A percentile compares a stretch with the other conserved stretches of the same genome.
phyloP scores from a whole-genome alignment of 64 coral and sea anemone genomes.

The Exaiptasia diaphana region DNA sequence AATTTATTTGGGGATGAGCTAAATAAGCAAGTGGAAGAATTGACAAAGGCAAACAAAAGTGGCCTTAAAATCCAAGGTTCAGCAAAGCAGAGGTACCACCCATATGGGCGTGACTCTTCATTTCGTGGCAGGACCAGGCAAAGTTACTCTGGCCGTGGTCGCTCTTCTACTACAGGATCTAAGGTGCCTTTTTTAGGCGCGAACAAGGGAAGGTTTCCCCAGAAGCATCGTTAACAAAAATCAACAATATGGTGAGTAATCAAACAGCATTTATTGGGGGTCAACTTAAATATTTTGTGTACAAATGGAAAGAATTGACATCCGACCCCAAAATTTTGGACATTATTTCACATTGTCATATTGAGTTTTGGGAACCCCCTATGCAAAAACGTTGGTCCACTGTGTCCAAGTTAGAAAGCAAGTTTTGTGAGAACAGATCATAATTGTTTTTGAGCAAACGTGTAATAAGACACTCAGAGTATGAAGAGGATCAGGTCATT shows the following conservation, averaged over 20 bases:
- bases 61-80: neutral
- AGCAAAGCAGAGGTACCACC: neutral
- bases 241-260: neutral
- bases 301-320: conserved; percentile 12
- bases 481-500: neutral
- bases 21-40: neutral
- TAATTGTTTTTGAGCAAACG: conserved; percentile 22
- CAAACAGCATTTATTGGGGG: conserved; percentile 10
- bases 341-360: conserved; percentile 17
- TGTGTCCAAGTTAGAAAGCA: neutral
- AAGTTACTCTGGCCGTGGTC: neutral
- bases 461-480: neutral
- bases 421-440: neutral
- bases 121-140: neutral
- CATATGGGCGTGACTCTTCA: neutral
- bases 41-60: neutral
- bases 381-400: neutral
- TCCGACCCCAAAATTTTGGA: conserved; percentile 20
- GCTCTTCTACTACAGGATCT: neutral
- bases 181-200: neutral
- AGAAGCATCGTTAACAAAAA: neutral
- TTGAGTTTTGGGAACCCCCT: conserved; percentile 14
- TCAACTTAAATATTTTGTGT: neutral
- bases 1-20: no score
- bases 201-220: neutral